These are phyloP conservation scores for Grammomys surdaster DNA, from an alignment of 2,113 vertebrate species.

Conservation along the genomic window DNA sequence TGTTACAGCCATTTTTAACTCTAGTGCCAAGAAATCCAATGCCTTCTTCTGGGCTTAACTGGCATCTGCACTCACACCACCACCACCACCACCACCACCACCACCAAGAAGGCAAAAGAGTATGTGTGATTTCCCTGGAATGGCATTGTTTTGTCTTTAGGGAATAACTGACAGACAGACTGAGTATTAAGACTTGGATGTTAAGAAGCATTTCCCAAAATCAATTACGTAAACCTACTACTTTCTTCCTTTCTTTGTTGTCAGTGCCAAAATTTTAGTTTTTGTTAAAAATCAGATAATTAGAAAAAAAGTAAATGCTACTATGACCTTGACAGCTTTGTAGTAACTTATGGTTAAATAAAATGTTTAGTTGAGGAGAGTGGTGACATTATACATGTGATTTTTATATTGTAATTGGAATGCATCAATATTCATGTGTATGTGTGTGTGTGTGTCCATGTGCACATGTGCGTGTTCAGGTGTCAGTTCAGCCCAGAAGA, in stretches of 20 bases:
- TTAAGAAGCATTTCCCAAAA: not conserved
- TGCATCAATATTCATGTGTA: not conserved
- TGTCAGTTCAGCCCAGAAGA: too few species aligned
- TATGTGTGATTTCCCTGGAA: not conserved
- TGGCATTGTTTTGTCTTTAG: not conserved
- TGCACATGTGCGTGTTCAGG: too few species aligned
- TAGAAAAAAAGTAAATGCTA: not conserved
- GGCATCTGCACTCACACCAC: not conserved
- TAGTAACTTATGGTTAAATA: not conserved
- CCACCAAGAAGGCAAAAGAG: not conserved
- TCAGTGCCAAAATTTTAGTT: not conserved
- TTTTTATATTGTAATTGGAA: not conserved
- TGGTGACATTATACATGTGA: not conserved
- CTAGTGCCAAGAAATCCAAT: not conserved
- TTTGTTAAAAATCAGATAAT: not conserved
- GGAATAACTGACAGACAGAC: not conserved
- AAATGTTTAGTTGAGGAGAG: not conserved
- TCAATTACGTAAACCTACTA: not conserved
- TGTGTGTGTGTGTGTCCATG: too few species aligned
- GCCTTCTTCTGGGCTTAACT: not conserved
- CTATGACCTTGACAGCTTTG: not conserved
- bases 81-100: too few species aligned
- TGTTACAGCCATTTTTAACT: not conserved
- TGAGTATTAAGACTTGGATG: not conserved
- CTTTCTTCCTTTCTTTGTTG: not conserved